Evolutionary conservation across 2,797 vertebrate genomes (phyloP), one percentile per base, ranked within the genome.

Genomic region (Micromesistius poutassou): DNA sequence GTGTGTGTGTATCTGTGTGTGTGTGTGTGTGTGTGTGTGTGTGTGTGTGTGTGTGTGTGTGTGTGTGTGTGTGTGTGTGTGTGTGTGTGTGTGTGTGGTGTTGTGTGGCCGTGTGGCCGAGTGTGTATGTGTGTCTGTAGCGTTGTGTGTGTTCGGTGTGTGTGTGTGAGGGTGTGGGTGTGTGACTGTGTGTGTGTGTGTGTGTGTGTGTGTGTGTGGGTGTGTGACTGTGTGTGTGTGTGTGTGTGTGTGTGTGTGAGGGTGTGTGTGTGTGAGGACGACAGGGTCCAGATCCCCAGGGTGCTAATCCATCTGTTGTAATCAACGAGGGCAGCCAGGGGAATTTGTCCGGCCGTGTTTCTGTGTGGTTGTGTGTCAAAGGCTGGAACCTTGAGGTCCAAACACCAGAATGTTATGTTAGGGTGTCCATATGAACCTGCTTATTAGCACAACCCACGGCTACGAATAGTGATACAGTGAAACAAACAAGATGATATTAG

Each of bases 301-400:
- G 77, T 71, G 76, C 68, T 74, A 70, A 35, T 80, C 82, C 83
- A 85, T 88, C 87, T 88, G 82, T 79, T 76, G 42, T 80, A 73
- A 78, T 74, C 81, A 75, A 80, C 46, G 12, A 71, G 16, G 68
- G 62, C 81, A 80, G 74, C 38, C 75, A 40, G 75, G 74, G 42
- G 30, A 35, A 76, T 75, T 73, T 50, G 66, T 25, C 22, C 12
- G 25, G n/a, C n/a, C 6, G 55, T 62, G 55, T 62, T 62, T 62
- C 55, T 62, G 55, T 62, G 5, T 62, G 55, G 3, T 19, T n/a
- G 22, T 10, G 55, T 62, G 55, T 62, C 55, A 62, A 62, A 62
- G 55, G 55, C 19, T 62, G 6, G 55, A 25, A 25, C 55, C 55
- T 62, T 22, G 16, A 22, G 46, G 55, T 62, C 55, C 55, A 25